Evolutionary conservation across 2,888 invertebrate genomes (phyloP).

Genomic region (Eugnorisma glareosa): DNA sequence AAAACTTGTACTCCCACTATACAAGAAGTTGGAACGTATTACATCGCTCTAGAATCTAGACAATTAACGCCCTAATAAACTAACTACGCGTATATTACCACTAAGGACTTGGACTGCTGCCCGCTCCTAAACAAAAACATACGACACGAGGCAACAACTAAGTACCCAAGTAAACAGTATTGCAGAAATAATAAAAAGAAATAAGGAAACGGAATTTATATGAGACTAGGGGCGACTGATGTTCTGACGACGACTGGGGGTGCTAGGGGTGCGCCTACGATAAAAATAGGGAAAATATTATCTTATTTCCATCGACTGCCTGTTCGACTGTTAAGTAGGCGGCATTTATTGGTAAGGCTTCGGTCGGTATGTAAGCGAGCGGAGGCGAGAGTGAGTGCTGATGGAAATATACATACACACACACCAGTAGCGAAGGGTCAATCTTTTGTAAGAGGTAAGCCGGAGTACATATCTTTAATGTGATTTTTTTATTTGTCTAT

Average conservation of each 20-base stretch:
- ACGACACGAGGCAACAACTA: constrained; percentile 3
- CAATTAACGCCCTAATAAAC: constrained; percentile 12
- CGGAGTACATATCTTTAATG: too few relatives aligned
- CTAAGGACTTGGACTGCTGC: constrained; percentile 7
- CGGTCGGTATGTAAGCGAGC: neutral
- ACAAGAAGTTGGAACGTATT: neutral
- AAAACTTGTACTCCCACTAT: neutral
- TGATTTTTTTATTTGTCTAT: too few relatives aligned
- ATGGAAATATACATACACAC: neutral
- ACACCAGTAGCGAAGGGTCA: too few relatives aligned
- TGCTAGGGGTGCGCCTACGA: constrained; percentile 35
- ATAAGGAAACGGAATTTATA: constrained; percentile 43
- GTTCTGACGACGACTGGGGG: constrained; percentile 1
- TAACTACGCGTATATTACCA: neutral
- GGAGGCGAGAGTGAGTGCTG: neutral
- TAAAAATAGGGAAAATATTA: constrained; percentile 54
- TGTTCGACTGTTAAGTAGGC: constrained; percentile 52
- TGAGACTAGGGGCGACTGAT: constrained; percentile 29
- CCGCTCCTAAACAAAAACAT: constrained; percentile 1
- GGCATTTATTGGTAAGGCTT: constrained; percentile 39
- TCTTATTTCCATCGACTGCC: constrained; percentile 48
- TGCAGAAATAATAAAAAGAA: constrained; percentile 39
- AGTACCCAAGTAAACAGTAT: constrained; percentile 29
- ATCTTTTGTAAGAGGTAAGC: too few relatives aligned
- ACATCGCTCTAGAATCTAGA: neutral